Conservation (phyloP, 2,113 vertebrate species). For the Xiphophorus maculatus region DNA sequence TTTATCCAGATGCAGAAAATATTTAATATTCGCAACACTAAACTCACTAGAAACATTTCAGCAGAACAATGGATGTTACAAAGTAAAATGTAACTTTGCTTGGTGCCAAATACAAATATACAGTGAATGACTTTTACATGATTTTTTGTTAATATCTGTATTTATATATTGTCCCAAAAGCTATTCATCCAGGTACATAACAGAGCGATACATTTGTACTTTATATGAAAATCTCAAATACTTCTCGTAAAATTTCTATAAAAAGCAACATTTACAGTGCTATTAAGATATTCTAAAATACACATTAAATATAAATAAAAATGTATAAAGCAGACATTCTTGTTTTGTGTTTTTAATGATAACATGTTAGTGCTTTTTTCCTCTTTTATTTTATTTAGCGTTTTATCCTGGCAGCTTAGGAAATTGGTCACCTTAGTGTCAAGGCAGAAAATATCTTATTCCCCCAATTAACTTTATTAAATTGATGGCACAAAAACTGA, state of each 20-base stretch:
- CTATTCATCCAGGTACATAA: constrained; percentile 41
- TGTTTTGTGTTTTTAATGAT: constrained; percentile 38
- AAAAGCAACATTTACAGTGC: constrained; percentile 26
- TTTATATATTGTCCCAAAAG: constrained; percentile 38
- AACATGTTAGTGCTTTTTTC: not conserved
- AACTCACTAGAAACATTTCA: constrained; percentile 31
- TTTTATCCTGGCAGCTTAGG: not conserved
- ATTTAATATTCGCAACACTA: constrained; percentile 21
- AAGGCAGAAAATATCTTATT: too few relatives aligned
- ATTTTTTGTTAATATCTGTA: constrained; percentile 30
- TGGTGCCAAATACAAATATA: constrained; percentile 48
- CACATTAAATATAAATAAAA: constrained; percentile 52
- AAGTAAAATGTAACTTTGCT: constrained; percentile 22
- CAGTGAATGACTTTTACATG: constrained; percentile 43
- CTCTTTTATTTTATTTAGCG: not conserved
- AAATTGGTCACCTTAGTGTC: not conserved
- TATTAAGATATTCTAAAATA: constrained; percentile 45
- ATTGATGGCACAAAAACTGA: too few relatives aligned
- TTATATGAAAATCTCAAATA: constrained; percentile 36
- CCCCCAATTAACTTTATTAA: too few relatives aligned
- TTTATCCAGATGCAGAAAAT: constrained; percentile 24
- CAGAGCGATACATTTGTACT: constrained; percentile 38
- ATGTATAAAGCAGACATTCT: constrained; percentile 14
- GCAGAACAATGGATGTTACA: constrained; percentile 12
- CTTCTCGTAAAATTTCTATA: constrained; percentile 25